Conservation (phyloP, 2,113 vertebrate species). For the Hippoglossus stenolepis region DNA sequence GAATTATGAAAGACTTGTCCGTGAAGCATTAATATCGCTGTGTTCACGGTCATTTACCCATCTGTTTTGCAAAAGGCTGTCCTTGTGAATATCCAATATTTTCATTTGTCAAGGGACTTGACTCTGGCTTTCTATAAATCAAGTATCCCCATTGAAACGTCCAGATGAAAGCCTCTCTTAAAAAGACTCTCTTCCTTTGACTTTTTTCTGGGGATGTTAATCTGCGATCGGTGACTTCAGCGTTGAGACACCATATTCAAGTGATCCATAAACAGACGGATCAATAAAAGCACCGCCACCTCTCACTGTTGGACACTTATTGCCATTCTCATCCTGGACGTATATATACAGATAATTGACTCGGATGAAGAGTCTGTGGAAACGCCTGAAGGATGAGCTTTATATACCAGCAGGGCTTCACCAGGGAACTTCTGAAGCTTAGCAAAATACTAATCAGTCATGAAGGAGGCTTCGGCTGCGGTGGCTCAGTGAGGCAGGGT, state of each 20-base stretch:
- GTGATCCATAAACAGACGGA: background rate
- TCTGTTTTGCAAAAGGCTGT: slow-evolving; percentile 2
- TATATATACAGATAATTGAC: slow-evolving; percentile 9
- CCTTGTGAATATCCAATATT: background rate
- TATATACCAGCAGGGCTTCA: background rate
- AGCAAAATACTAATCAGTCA: background rate
- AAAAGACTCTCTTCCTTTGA: background rate
- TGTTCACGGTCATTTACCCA: background rate
- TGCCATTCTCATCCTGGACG: background rate
- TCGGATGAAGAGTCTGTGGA: background rate
- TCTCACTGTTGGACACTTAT: background rate
- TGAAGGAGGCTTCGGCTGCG: background rate
- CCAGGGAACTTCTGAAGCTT: background rate
- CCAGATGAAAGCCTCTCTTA: background rate
- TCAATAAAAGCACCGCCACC: slow-evolving; percentile 10
- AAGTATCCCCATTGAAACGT: background rate
- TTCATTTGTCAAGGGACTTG: background rate
- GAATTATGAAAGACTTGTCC: background rate
- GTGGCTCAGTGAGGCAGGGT: background rate
- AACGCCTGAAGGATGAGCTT: slow-evolving; percentile 13
- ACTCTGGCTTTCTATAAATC: background rate
- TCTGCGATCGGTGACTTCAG: background rate
- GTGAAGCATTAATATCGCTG: background rate
- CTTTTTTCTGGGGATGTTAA: background rate
- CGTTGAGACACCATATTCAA: background rate